These are phyloP conservation scores for Triplophysa dalaica DNA, from an alignment of 2,113 vertebrate genomes.

Conservation along the genomic window DNA sequence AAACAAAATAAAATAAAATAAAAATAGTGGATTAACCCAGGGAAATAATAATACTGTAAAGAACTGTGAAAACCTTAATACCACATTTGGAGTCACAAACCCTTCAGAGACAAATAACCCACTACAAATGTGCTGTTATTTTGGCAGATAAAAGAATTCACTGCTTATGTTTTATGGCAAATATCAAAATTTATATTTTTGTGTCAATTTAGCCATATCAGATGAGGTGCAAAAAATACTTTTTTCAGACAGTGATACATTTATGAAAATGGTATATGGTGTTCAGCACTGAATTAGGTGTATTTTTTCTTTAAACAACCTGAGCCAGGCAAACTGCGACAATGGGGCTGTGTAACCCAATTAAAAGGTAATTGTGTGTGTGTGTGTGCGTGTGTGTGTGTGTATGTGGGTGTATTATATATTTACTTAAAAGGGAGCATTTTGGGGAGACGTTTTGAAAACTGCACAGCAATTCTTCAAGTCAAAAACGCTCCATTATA, in stretches of 20 bases:
- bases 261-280: slow-evolving; percentile 1
- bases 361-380: slow-evolving; percentile 38
- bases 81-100: slow-evolving; percentile 31
- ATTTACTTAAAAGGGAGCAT: slow-evolving; percentile 60
- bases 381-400: neutral
- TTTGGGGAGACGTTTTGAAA: slow-evolving; percentile 61
- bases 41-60: slow-evolving; percentile 52
- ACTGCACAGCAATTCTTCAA: slow-evolving; percentile 85
- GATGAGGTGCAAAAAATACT: neutral
- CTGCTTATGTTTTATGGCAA: slow-evolving; percentile 15
- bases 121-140: slow-evolving; percentile 30
- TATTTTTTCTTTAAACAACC: slow-evolving; percentile 3
- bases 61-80: slow-evolving; percentile 38
- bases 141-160: slow-evolving; percentile 44
- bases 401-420: neutral
- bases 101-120: slow-evolving; percentile 41
- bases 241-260: slow-evolving; percentile 19
- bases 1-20: slow-evolving; percentile 1
- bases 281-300: neutral
- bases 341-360: slow-evolving; percentile 8
- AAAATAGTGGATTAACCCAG: slow-evolving; percentile 52
- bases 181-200: neutral
- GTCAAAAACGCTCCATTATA: slow-evolving; percentile 71
- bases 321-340: slow-evolving; percentile 19
- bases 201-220: neutral